Conservation (phyloP, 2,797 vertebrate species). For the Eulemur albifrons region DNA sequence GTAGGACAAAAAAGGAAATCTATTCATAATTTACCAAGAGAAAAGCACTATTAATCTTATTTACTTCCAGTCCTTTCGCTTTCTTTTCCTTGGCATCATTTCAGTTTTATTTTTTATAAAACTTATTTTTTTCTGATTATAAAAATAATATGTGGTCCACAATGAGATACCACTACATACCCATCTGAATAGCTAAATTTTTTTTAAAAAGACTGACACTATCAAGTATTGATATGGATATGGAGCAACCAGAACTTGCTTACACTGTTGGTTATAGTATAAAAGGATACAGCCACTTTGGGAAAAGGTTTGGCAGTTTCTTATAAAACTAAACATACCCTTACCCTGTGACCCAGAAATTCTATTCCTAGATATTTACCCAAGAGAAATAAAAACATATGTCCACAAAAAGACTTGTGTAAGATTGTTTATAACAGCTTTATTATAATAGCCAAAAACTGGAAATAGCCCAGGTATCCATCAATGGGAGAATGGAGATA, state of each 20-base stretch:
- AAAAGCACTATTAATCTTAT: not conserved
- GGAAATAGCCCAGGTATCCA: not conserved
- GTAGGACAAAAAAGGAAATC: not conserved
- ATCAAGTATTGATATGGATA: not conserved
- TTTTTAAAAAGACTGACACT: not conserved
- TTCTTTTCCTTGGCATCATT: not conserved
- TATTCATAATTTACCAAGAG: not conserved
- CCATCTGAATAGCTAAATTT: not conserved
- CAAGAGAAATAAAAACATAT: not conserved
- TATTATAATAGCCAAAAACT: not conserved
- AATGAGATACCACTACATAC: not conserved
- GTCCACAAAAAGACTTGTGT: not conserved
- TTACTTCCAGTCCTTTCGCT: not conserved
- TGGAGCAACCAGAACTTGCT: not conserved
- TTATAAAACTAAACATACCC: slow-evolving; percentile 1
- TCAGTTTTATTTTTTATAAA: not conserved
- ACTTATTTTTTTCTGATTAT: slow-evolving; percentile 5
- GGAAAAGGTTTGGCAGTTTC: not conserved
- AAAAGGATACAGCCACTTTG: not conserved
- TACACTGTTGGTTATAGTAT: not conserved
- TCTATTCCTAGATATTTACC: not conserved
- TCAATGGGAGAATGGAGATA: not conserved
- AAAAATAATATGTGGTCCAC: not conserved
- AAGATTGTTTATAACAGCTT: not conserved
- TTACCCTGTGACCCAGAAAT: not conserved